Evolutionary conservation across 2,888 invertebrate species (phyloP).

Genomic region (Octodonta nipae): DNA sequence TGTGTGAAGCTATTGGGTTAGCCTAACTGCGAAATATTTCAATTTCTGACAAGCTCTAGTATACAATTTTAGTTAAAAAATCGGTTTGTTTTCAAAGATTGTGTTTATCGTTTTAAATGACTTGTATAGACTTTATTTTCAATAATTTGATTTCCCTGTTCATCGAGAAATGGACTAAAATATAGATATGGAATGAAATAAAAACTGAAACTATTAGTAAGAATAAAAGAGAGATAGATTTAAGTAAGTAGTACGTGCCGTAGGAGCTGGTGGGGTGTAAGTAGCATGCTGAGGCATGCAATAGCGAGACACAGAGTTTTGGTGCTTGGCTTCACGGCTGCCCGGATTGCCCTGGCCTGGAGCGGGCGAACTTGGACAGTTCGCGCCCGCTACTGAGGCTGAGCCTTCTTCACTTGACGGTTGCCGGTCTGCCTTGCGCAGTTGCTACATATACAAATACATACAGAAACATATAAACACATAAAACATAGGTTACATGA

Average conservation of each 20-base stretch:
- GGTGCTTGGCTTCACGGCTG: conserved; percentile 36
- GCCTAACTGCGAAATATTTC: too few relatives aligned
- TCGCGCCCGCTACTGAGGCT: conserved; percentile 21
- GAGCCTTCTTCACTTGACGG: conserved; percentile 28
- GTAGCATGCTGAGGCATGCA: conserved; percentile 49
- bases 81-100: too few relatives aligned
- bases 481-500: background rate
- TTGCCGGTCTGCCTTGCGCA: conserved; percentile 37
- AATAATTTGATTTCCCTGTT: too few relatives aligned
- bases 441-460: conserved; percentile 37
- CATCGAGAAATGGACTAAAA: too few relatives aligned
- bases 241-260: conserved; percentile 47
- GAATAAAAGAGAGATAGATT: conserved; percentile 17
- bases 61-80: too few relatives aligned
- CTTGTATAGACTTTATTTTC: too few relatives aligned
- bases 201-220: too few relatives aligned
- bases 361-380: conserved; percentile 25
- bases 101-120: too few relatives aligned
- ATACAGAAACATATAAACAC: conserved; percentile 34
- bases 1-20: too few relatives aligned
- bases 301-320: conserved; percentile 42
- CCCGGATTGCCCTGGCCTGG: conserved; percentile 30
- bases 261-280: conserved; percentile 46
- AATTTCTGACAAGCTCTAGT: too few relatives aligned
- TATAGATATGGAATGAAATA: too few relatives aligned